Evolutionary conservation across 1,140 invertebrate species (phyloP), one percentile per base, ranked within the genome.

Genomic region (Cardiocondyla obscurior): DNA sequence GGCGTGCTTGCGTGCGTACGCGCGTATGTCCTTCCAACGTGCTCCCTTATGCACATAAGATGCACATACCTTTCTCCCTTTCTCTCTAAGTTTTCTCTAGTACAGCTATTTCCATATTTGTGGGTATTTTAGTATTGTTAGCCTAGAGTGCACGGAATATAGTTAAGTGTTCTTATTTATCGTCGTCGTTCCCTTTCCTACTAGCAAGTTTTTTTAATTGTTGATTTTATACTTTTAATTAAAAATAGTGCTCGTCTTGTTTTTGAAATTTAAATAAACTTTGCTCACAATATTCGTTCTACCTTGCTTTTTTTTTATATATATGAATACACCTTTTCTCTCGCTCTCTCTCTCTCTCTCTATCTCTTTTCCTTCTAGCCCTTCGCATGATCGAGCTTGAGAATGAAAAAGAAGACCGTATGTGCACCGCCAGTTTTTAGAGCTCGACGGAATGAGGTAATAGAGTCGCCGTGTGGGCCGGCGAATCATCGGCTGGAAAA

Each of bases 401-500:
- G 36, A 19, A 28, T 28, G 19, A 57, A 81, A 72, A 55, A 70
- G 33, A 33, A 39, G 19, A 81, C 28, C 69, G 55, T 74, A 42
- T 64, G 57, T 49, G 57, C 70, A 6, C 19, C 42, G 33, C 16
- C 70, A 57, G 44, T 74, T 73, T 81, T 60, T 73, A 44, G 39
- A 81, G 36, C 57, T 60, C 22, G 44, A 8, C 51, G 33, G 51
- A 39, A 65, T 33, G n/a, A 3, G 10, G 44, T 73, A 85, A 86
- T 65, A 67, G 60, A 82, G 70, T 76, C 79, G 36, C 25, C 33
- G 53, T 70, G 44, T 69, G 36, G 69, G 57, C 30, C 46, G 46
- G 58, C 25, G 46, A 65, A 39, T 14, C 60, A 77, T 79, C 55
- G 57, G 76, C 85, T 73, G 84, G 85, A 86, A 87, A 87, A 87